Evolutionary conservation across 2,797 vertebrate species (phyloP).

Genomic region (Sebastes oblongus): DNA sequence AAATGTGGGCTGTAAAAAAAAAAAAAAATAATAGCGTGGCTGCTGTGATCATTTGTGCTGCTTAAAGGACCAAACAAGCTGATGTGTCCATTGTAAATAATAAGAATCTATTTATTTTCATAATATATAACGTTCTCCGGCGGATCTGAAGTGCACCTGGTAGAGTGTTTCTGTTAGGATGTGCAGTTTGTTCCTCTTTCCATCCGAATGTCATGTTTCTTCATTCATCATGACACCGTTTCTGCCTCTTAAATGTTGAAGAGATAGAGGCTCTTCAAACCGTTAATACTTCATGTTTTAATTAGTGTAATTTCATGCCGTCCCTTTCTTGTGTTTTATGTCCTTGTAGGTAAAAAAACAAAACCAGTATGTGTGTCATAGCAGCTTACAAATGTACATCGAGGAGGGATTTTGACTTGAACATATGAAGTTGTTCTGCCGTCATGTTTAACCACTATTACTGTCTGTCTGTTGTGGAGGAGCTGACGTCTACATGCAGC

Average conservation of each 20-base stretch:
- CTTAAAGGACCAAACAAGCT: background rate
- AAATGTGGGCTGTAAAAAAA: background rate
- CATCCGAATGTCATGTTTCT: background rate
- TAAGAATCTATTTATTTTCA: slow-evolving; percentile 63
- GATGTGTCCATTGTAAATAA: slow-evolving; percentile 47
- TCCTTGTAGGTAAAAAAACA: background rate
- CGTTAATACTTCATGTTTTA: background rate
- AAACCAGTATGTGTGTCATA: background rate
- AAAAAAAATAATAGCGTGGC: background rate
- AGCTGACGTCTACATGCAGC: background rate
- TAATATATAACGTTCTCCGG: slow-evolving; percentile 17
- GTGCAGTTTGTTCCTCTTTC: background rate
- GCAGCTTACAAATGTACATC: background rate
- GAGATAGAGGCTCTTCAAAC: background rate
- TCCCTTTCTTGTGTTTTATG: background rate
- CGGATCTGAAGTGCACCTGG: background rate
- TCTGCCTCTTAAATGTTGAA: background rate
- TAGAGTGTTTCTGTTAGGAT: slow-evolving; percentile 3
- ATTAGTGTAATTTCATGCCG: background rate
- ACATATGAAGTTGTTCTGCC: background rate
- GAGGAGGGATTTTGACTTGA: background rate
- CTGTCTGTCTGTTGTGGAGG: background rate
- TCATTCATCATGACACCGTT: background rate
- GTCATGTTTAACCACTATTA: background rate
- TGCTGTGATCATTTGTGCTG: background rate